phyloP scores from a whole-genome alignment of 1,140 invertebrate genomes.

The Trichonephila clavipes region DNA sequence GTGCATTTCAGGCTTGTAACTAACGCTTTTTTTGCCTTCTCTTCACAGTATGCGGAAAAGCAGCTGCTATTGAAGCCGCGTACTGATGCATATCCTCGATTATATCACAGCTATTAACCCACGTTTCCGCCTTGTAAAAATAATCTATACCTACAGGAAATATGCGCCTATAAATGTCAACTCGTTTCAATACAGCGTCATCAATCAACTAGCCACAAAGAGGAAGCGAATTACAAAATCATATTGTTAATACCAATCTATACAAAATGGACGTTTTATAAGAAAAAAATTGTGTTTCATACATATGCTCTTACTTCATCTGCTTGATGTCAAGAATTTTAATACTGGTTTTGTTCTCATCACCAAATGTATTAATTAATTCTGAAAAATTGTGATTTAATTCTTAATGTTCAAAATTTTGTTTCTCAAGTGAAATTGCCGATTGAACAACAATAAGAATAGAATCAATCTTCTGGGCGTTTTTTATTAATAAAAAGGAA shows the following conservation, averaged over 20 bases:
- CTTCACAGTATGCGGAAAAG: neutral
- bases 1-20: too few relatives aligned
- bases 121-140: conserved; percentile 12
- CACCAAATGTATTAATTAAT: too few relatives aligned
- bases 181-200: neutral
- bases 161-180: neutral
- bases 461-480: too few relatives aligned
- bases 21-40: neutral
- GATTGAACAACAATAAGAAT: too few relatives aligned
- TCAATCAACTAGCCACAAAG: neutral
- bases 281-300: too few relatives aligned
- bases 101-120: neutral
- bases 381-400: too few relatives aligned
- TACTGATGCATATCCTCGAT: neutral
- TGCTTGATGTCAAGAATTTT: too few relatives aligned
- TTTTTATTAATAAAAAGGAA: too few relatives aligned
- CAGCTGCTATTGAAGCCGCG: neutral
- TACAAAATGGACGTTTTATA: neutral
- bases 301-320: too few relatives aligned
- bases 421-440: too few relatives aligned
- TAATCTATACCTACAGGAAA: conserved; percentile 21
- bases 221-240: neutral
- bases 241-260: neutral
- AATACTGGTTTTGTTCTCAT: too few relatives aligned
- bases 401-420: too few relatives aligned